Conservation (phyloP, 2,113 vertebrate genomes). For the Gyps fulvus region DNA sequence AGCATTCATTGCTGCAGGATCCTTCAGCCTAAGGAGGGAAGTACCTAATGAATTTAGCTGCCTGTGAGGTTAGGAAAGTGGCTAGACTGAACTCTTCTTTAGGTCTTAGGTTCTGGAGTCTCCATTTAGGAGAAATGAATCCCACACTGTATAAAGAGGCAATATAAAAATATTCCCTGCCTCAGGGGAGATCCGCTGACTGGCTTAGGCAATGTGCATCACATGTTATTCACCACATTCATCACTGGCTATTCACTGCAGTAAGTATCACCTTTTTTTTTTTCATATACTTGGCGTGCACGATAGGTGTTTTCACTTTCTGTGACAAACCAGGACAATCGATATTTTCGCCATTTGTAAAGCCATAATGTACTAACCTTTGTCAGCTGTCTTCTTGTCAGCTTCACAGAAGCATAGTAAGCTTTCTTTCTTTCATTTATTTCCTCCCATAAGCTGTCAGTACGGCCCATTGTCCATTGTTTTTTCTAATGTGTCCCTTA, state of each 20-base stretch:
- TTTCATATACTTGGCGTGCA: background rate
- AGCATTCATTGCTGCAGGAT: background rate
- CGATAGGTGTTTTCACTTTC: background rate
- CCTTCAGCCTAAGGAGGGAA: background rate
- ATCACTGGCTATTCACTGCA: background rate
- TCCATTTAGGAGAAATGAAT: background rate
- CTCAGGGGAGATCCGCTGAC: background rate
- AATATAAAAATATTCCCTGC: background rate
- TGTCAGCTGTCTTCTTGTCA: background rate
- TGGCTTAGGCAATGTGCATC: background rate
- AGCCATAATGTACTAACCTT: background rate
- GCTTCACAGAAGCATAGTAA: background rate
- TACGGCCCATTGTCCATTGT: conserved; percentile 43
- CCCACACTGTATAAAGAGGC: background rate
- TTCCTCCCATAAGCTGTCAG: conserved; percentile 28
- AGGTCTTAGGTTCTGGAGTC: background rate
- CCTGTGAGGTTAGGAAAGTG: background rate
- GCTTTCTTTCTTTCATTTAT: conserved; percentile 19
- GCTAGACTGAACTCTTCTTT: background rate
- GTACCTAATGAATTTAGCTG: background rate
- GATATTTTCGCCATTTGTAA: background rate
- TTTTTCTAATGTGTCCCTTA: conserved; percentile 29
- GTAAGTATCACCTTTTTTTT: background rate
- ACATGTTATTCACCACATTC: background rate
- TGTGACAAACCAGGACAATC: background rate